Evolutionary conservation across 2,113 vertebrate species (phyloP).

Genomic region (Suricata suricatta): DNA sequence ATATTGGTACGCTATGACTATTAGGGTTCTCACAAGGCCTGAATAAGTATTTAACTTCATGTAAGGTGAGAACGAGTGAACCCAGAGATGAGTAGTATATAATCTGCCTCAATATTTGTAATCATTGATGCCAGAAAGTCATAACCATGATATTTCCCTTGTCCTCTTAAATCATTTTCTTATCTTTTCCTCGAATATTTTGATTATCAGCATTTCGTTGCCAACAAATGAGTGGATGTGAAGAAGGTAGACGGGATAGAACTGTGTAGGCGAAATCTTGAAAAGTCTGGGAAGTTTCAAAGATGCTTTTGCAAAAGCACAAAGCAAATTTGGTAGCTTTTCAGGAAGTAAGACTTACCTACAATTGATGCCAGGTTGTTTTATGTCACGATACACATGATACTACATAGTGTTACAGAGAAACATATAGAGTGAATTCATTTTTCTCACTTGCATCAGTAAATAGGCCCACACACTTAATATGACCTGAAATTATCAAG

Average conservation of each 20-base stretch:
- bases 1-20: neutral
- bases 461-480: neutral
- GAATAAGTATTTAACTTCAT: neutral
- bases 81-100: neutral
- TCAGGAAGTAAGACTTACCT: neutral
- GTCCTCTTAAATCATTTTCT: neutral
- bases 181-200: neutral
- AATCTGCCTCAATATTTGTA: neutral
- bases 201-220: neutral
- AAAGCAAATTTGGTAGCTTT: neutral
- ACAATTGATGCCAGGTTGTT: neutral
- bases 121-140: neutral
- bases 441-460: neutral
- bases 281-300: neutral
- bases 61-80: neutral
- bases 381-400: neutral
- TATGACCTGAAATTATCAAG: neutral
- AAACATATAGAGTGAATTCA: neutral
- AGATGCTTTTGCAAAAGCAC: neutral
- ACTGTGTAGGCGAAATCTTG: neutral
- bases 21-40: neutral
- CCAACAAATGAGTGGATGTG: neutral
- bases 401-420: neutral
- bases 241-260: neutral
- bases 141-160: neutral